Evolutionary conservation across 2,888 invertebrate species (phyloP).

Genomic region (Mythimna lalbum): DNA sequence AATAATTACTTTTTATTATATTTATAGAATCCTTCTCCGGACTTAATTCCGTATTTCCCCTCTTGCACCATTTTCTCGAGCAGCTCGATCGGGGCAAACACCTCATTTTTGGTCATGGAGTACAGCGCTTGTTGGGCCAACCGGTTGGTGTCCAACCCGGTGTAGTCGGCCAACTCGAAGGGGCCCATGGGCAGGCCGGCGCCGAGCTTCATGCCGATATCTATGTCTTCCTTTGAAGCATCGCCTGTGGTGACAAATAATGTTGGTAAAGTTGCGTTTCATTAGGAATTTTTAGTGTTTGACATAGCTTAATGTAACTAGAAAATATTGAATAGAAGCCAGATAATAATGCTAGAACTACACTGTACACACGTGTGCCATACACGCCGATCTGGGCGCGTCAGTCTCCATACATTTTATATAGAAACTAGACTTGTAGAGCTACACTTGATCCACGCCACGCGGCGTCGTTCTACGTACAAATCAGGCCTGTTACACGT

Average conservation of each 20-base stretch:
- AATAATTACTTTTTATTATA: conserved; percentile 53
- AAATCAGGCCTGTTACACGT: no score
- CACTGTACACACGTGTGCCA: no score
- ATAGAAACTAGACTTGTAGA: no score
- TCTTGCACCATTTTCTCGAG: conserved; percentile 93
- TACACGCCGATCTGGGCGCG: no score
- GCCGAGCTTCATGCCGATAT: conserved; percentile 97
- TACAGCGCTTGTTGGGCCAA: conserved; percentile 94
- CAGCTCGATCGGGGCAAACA: conserved; percentile 78
- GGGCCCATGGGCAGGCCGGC: conserved; percentile 98
- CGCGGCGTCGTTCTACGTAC: no score
- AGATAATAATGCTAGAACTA: not conserved
- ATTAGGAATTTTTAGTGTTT: not conserved
- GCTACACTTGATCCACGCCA: no score
- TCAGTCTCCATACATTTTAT: no score
- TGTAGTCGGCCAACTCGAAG: conserved; percentile 91
- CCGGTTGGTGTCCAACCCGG: conserved; percentile 95
- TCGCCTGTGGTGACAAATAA: conserved; percentile 86
- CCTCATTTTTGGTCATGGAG: conserved; percentile 82
- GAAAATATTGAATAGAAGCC: not conserved
- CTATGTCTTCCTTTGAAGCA: conserved; percentile 94
- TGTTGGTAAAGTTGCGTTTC: not conserved
- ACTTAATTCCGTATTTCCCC: conserved; percentile 95
- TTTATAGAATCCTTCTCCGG: conserved; percentile 94
- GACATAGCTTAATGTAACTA: no score